A percentile compares a stretch with the other conserved stretches of the same genome.
Evolutionary conservation across 92 coral and sea anemone genomes (phyloP).

Genomic region (Pocillopora meandrina): DNA sequence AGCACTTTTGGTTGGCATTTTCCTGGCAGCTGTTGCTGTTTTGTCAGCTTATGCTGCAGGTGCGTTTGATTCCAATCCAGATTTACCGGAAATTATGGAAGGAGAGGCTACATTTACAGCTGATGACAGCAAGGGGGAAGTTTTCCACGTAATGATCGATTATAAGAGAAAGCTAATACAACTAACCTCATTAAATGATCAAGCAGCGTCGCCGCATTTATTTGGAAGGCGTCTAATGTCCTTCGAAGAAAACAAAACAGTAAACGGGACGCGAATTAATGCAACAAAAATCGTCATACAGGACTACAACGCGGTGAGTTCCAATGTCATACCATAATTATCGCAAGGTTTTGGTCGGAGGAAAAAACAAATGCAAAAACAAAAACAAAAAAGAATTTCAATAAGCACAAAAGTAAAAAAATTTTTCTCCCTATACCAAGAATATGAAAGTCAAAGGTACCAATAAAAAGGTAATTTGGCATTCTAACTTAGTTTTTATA

Average conservation of each 20-base stretch:
- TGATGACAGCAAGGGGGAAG: conserved; percentile 36
- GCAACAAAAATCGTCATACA: conserved; percentile 49
- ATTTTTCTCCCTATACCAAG: background rate
- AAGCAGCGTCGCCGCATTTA: background rate
- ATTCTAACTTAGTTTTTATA: background rate
- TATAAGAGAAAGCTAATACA: conserved; percentile 43
- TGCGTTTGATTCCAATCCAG: conserved; percentile 41
- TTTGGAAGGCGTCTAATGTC: conserved; percentile 49
- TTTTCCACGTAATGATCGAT: conserved; percentile 45
- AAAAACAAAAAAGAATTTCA: background rate
- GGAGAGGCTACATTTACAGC: conserved; percentile 47
- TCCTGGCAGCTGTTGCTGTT: conserved; percentile 15
- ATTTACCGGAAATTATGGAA: conserved; percentile 51
- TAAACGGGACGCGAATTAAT: conserved; percentile 26
- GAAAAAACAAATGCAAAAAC: background rate
- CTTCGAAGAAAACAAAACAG: conserved; percentile 27
- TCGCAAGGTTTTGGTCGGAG: background rate
- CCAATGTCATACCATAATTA: too few relatives aligned
- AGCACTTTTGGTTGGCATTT: conserved; percentile 37
- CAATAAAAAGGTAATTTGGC: background rate
- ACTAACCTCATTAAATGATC: conserved; percentile 28
- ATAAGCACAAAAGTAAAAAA: background rate
- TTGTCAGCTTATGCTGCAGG: conserved; percentile 39
- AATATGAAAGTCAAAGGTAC: background rate
- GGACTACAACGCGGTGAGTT: conserved; percentile 53